A percentile compares a stretch with the other conserved stretches of the same genome.
Evolutionary conservation across 2,113 vertebrate genomes (phyloP).

Genomic region (Stegastes partitus): DNA sequence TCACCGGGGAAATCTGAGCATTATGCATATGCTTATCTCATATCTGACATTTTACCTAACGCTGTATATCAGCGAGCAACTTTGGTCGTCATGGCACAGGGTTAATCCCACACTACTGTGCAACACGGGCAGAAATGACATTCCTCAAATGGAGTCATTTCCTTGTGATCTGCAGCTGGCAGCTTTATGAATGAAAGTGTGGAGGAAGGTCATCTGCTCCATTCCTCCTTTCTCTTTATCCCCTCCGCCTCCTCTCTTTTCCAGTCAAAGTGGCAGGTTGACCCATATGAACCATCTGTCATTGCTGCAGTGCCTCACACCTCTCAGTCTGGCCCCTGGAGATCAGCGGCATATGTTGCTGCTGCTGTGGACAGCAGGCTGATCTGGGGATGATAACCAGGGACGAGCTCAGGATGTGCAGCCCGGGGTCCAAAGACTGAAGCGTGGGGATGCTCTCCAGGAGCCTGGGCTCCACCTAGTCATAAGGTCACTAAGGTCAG

Average conservation of each 20-base stretch:
- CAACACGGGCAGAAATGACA: constrained; percentile 36
- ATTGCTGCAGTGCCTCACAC: constrained; percentile 58
- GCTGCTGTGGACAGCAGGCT: constrained; percentile 46
- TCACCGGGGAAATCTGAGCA: constrained; percentile 15
- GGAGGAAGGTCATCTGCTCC: constrained; percentile 35
- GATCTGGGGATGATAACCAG: constrained; percentile 45
- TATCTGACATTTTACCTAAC: constrained; percentile 25
- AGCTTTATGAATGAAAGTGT: constrained; percentile 60
- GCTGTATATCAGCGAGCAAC: background rate
- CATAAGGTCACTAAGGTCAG: background rate
- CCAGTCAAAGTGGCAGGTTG: constrained; percentile 64
- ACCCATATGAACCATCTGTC: constrained; percentile 81
- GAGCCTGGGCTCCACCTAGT: background rate
- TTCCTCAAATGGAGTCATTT: constrained; percentile 37
- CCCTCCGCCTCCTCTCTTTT: constrained; percentile 35
- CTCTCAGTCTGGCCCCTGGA: constrained; percentile 59
- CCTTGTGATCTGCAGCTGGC: constrained; percentile 33
- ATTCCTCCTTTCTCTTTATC: constrained; percentile 39
- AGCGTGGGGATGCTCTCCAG: background rate
- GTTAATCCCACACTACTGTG: constrained; percentile 39
- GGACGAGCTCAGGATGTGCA: constrained; percentile 13
- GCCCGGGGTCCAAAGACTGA: background rate
- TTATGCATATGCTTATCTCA: constrained; percentile 29
- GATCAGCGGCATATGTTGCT: constrained; percentile 69
- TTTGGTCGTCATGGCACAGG: background rate